Evolutionary conservation across 2,888 invertebrate genomes (phyloP), one percentile per base, ranked within the genome.

Genomic region (Alentia gelatinosa): DNA sequence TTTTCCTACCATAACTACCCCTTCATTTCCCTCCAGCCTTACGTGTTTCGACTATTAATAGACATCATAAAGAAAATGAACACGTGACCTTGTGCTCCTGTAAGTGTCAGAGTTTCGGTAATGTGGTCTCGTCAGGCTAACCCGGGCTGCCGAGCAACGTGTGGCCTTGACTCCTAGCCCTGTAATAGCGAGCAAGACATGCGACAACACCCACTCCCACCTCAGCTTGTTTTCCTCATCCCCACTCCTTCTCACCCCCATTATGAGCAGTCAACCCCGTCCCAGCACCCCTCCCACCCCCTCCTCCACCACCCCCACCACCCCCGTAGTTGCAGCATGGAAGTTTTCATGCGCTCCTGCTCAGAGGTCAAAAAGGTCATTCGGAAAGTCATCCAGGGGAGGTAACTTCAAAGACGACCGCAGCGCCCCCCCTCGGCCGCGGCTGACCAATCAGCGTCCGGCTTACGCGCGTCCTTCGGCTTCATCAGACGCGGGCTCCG

Each of bases 361-460:
- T 33, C 74, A 19, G 26, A 26, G 74, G 74, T 74, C 74, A 74
- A 4, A 74, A 33, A 74, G 74, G 74, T 74, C 74, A 74, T 15
- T 33, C 33, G 15, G 30, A 74, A 74, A 74, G 74, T 74, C 74
- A 74, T 74, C 33, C 74, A n/a, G 74, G 74, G 74, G 12, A 74
- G 74, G 15, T 74, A 15, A 74, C 79, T 35, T 79, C 79, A 39
- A 39, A 79, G 39, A 35, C 79, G 39, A 35, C 15, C 79, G 23
- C 79, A 79, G 79, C 79, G 79, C 39, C 79, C 35, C 39, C 79
- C 30, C n/a, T n/a, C 39, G 79, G 37, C n/a, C 35, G 35, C 79
- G 39, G 37, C 79, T 79, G 79, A 79, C 79, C 79, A 79, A 79
- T 79, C 79, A 79, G 23, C 35, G n/a, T 79, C 23, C 79, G 39